Evolutionary conservation across 2,797 vertebrate species (phyloP).

Genomic region (Synanceia verrucosa): DNA sequence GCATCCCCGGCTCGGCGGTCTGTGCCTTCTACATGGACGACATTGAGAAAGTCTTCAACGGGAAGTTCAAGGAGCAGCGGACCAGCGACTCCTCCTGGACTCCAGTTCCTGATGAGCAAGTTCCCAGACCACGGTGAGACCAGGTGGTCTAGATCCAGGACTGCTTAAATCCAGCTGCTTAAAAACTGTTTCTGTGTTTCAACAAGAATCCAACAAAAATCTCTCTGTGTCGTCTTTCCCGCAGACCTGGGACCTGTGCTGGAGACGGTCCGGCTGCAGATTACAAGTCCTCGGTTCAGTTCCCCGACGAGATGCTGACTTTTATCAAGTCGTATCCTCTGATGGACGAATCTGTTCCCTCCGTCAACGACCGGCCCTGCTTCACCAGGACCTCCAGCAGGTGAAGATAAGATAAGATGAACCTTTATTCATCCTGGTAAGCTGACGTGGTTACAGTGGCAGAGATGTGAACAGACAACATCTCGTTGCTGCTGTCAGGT

Average conservation of each 20-base stretch:
- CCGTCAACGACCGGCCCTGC: conserved; percentile 88
- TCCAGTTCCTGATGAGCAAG: conserved; percentile 90
- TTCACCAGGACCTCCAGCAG: conserved; percentile 94
- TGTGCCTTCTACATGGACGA: conserved; percentile 97
- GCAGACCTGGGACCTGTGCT: conserved; percentile 93
- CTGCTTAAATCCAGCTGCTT: neutral
- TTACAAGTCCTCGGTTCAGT: conserved; percentile 90
- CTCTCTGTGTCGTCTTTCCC: neutral
- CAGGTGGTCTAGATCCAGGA: neutral
- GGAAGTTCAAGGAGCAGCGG: conserved; percentile 95
- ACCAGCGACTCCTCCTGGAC: conserved; percentile 94
- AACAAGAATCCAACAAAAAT: neutral
- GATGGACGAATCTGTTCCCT: conserved; percentile 92
- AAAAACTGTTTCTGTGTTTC: neutral
- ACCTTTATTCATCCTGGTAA: no score
- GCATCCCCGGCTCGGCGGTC: conserved; percentile 94
- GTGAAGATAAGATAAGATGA: no score
- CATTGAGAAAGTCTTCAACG: conserved; percentile 92
- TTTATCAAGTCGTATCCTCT: conserved; percentile 95
- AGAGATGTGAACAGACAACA: no score
- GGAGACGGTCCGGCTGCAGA: conserved; percentile 88
- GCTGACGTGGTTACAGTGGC: no score
- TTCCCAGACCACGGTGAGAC: conserved; percentile 90
- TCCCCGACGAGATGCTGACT: conserved; percentile 91
- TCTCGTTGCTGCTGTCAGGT: no score